Evolutionary conservation across 2,888 invertebrate species (phyloP).

Genomic region (Eupeodes luniger): DNA sequence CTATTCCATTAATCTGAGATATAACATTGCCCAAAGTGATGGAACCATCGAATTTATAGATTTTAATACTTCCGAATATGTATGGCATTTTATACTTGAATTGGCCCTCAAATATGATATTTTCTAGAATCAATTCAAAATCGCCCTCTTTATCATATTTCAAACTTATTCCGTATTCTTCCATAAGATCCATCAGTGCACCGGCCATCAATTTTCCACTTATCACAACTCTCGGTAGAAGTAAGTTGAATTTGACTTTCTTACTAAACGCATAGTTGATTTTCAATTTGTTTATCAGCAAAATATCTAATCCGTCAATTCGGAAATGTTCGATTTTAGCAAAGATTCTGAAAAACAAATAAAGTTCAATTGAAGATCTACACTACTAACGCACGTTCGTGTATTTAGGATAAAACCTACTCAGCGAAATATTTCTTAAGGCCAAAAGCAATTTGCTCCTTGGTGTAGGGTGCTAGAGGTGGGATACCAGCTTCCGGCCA

Average conservation of each 20-base stretch:
- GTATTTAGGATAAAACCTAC: slow-evolving; percentile 77
- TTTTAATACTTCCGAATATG: slow-evolving; percentile 81
- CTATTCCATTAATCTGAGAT: slow-evolving; percentile 80
- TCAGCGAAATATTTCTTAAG: slow-evolving; percentile 78
- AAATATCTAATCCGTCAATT: slow-evolving; percentile 80
- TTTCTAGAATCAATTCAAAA: slow-evolving; percentile 78
- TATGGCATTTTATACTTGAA: slow-evolving; percentile 82
- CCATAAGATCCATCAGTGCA: slow-evolving; percentile 79
- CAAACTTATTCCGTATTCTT: slow-evolving; percentile 78
- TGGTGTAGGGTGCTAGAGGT: slow-evolving; percentile 81
- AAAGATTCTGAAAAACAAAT: not conserved
- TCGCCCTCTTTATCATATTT: slow-evolving; percentile 80
- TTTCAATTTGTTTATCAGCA: slow-evolving; percentile 80
- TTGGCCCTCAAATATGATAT: slow-evolving; percentile 80
- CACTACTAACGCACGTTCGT: no score
- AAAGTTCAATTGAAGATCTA: no score
- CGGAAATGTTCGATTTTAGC: slow-evolving; percentile 15
- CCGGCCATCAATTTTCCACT: slow-evolving; percentile 78
- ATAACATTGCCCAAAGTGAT: slow-evolving; percentile 79
- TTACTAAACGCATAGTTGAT: slow-evolving; percentile 80
- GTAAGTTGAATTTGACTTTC: slow-evolving; percentile 80
- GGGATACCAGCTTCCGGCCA: slow-evolving; percentile 81
- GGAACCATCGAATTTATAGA: slow-evolving; percentile 80
- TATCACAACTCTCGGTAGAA: slow-evolving; percentile 78
- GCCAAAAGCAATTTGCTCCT: slow-evolving; percentile 79